These are phyloP conservation scores for Ophraella communa DNA, from an alignment of 2,888 invertebrate genomes.

Conservation along the genomic window DNA sequence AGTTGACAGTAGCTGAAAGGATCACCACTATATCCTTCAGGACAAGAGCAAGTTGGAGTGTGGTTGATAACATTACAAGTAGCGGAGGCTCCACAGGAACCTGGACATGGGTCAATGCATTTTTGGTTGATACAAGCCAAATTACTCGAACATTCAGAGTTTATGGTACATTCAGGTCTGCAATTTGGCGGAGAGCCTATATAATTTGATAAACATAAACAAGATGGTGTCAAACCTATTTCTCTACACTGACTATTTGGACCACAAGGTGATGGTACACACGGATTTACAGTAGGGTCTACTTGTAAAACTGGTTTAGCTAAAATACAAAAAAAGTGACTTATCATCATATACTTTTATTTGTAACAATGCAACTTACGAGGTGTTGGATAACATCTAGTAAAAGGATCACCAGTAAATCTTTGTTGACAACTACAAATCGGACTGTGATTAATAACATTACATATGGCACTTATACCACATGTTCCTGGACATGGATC, in stretches of 20 bases:
- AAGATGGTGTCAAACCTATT: slow-evolving; percentile 62
- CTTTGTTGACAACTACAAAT: slow-evolving; percentile 72
- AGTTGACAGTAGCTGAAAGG: slow-evolving; percentile 62
- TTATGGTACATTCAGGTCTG: slow-evolving; percentile 64
- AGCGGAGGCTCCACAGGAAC: slow-evolving; percentile 69
- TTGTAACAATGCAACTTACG: slow-evolving; percentile 45
- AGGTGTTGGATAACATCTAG: slow-evolving; percentile 57
- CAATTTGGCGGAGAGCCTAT: slow-evolving; percentile 65
- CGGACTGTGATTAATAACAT: slow-evolving; percentile 75
- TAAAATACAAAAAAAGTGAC: slow-evolving; percentile 27
- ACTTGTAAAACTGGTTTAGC: slow-evolving; percentile 41
- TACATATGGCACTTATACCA: slow-evolving; percentile 73
- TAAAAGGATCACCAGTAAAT: slow-evolving; percentile 62
- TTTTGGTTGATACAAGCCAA: slow-evolving; percentile 64
- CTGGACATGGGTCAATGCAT: slow-evolving; percentile 71
- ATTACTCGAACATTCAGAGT: slow-evolving; percentile 63
- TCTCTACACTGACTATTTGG: slow-evolving; percentile 65
- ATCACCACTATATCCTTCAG: slow-evolving; percentile 69
- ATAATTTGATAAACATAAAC: slow-evolving; percentile 63
- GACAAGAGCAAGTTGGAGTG: slow-evolving; percentile 71
- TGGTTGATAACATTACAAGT: slow-evolving; percentile 71
- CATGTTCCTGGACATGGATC: slow-evolving; percentile 77
- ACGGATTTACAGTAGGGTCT: slow-evolving; percentile 57
- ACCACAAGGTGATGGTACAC: slow-evolving; percentile 67
- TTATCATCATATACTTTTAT: background rate